Conservation (phyloP, 2,797 vertebrate genomes). For the Cryptoblepharus egeriae region DNA sequence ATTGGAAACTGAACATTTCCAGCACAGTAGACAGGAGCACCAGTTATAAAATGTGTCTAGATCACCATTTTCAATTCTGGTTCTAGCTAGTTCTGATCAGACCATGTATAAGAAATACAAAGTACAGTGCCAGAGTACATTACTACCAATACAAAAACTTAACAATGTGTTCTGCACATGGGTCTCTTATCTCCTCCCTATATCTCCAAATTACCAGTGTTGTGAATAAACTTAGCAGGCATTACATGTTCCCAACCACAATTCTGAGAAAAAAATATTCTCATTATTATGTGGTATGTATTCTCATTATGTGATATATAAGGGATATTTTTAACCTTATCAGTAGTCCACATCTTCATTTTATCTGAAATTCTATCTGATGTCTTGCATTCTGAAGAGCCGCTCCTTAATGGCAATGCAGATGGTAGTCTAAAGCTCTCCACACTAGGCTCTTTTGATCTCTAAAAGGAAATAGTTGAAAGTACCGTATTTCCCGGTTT, state of each 20-base stretch:
- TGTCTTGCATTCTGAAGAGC: neutral
- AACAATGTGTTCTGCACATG: neutral
- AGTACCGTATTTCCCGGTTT: too few species aligned
- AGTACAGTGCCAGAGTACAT: neutral
- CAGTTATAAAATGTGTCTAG: neutral
- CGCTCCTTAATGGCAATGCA: neutral
- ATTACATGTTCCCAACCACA: neutral
- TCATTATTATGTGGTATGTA: neutral
- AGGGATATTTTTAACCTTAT: neutral
- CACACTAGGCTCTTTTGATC: neutral
- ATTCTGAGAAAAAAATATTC: neutral
- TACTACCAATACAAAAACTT: neutral
- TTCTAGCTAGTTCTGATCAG: neutral
- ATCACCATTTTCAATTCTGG: neutral
- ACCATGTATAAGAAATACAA: neutral
- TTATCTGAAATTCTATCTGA: neutral
- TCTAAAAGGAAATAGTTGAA: slow-evolving; percentile 35
- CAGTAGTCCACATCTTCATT: neutral
- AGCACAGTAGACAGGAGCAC: neutral
- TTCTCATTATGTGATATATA: neutral
- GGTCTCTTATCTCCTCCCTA: neutral
- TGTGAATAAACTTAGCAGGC: neutral
- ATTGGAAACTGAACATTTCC: neutral
- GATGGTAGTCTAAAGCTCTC: slow-evolving; percentile 18
- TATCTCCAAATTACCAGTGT: neutral